phyloP scores from a whole-genome alignment of 1,140 invertebrate genomes.

The Zaprionus davidi region DNA sequence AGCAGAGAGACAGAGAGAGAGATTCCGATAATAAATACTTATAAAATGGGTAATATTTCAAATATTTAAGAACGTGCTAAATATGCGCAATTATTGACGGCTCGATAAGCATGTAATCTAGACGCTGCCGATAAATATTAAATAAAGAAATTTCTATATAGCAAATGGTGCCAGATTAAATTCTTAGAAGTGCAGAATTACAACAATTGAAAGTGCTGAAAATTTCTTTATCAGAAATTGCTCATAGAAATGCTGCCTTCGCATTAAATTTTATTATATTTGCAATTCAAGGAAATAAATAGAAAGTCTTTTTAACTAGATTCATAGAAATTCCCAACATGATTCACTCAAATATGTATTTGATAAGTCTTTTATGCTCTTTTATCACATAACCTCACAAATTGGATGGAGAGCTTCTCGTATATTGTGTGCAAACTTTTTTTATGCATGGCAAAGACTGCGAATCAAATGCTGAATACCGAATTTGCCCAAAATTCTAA shows the following conservation, averaged over 20 bases:
- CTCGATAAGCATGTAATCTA: not conserved
- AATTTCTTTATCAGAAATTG: too few relatives aligned
- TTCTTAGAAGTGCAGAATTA: not conserved
- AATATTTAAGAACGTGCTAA: constrained; percentile 3
- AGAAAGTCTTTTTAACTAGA: not conserved
- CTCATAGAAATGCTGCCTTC: too few relatives aligned
- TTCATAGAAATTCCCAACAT: not conserved
- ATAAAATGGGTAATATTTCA: constrained; percentile 4
- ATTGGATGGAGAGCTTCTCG: not conserved
- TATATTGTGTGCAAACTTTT: not conserved
- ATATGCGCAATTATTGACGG: not conserved
- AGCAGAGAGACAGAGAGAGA: not conserved
- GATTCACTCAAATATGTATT: constrained; percentile 2
- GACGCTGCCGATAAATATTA: not conserved
- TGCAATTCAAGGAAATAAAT: too few relatives aligned
- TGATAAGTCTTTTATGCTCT: not conserved
- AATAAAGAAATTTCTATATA: not conserved
- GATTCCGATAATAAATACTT: constrained; percentile 22
- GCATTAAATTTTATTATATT: too few relatives aligned
- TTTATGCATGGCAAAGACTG: not conserved
- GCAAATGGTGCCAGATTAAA: not conserved
- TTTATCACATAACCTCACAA: not conserved
- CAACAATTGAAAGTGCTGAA: not conserved
- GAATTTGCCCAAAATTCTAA: not conserved
- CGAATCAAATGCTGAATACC: not conserved